Evolutionary conservation across 1,140 invertebrate species (phyloP), one percentile per base, ranked within the genome.

Genomic region (Drosophila paulistorum): DNA sequence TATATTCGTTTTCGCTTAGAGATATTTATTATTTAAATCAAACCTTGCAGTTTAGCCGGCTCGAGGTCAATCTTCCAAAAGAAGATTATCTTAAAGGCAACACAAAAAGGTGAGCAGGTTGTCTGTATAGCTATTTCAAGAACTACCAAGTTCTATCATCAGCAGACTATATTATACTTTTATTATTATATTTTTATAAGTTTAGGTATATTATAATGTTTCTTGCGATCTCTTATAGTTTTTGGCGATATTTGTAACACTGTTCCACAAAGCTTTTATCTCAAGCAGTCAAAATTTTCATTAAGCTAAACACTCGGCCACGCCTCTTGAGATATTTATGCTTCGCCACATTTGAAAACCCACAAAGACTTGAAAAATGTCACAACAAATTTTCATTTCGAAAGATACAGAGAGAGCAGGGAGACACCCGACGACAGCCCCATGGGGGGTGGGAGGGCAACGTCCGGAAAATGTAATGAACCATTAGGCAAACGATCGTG

Each of bases 401-500:
- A 30, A 30, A 30, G 5, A 26, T 4, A 26, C 2, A 30, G 30
- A 30, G 37, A 51, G 23, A 61, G 7, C 33, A 23, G 7, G 65
- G 26, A 35, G 63, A 26, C 5, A 17, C 14, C 7, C 23, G 41
- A 48, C 41, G 41, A 48, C 26, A 68, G n/a, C 58, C 45, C 9
- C 61, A 35, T 17, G 11, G 65, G 65, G 58, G 48, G 48, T 42
- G 45, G 17, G 14, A 20, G 26, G 13, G 51, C n/a, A 51, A 30
- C 7, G n/a, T 9, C 37, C 63, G 62, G 68, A 10, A 71, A 61
- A 61, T 26, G 14, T 14, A 71, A 77, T 61, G 58, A 48, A 30
- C 42, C 60, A 17, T 60, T 59, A 20, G 26, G 5, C 41, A 58
- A n/a, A 14, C 59, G 74, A 77, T 79, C 66, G 48, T 63, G 39